These are phyloP conservation scores for Myotis yumanensis DNA, from an alignment of 2,113 vertebrate species.

Conservation along the genomic window DNA sequence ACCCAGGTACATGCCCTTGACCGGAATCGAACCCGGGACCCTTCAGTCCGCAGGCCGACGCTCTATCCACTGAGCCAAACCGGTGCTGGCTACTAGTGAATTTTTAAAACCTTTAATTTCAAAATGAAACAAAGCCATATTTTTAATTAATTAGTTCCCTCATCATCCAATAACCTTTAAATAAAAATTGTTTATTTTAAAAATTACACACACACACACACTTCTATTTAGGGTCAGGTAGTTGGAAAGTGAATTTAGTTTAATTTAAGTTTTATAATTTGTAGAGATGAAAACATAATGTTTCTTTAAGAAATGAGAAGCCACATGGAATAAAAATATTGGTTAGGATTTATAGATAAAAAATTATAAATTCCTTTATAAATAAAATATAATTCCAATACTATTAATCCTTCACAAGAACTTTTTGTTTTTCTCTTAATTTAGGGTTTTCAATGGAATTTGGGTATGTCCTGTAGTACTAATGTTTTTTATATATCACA, in stretches of 20 bases:
- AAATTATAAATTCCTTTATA: neutral
- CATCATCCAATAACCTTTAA: neutral
- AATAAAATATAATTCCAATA: neutral
- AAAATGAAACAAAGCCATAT: neutral
- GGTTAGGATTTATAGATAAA: neutral
- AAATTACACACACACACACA: neutral
- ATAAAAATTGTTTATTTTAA: neutral
- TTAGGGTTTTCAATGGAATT: neutral
- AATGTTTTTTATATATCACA: neutral
- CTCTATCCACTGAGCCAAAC: too few species aligned
- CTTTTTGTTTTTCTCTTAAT: neutral
- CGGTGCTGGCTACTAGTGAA: neutral
- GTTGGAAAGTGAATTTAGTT: neutral
- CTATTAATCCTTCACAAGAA: neutral
- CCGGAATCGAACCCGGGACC: too few species aligned
- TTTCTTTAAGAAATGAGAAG: neutral
- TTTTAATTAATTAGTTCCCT: neutral
- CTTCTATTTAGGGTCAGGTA: neutral
- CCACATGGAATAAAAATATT: neutral
- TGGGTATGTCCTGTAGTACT: neutral
- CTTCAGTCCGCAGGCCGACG: too few species aligned
- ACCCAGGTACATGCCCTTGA: too few species aligned
- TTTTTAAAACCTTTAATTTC: neutral
- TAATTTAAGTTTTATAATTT: neutral
- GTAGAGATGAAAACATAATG: neutral